Evolutionary conservation across 2,797 vertebrate genomes (phyloP).

Genomic region (Sparus aurata): DNA sequence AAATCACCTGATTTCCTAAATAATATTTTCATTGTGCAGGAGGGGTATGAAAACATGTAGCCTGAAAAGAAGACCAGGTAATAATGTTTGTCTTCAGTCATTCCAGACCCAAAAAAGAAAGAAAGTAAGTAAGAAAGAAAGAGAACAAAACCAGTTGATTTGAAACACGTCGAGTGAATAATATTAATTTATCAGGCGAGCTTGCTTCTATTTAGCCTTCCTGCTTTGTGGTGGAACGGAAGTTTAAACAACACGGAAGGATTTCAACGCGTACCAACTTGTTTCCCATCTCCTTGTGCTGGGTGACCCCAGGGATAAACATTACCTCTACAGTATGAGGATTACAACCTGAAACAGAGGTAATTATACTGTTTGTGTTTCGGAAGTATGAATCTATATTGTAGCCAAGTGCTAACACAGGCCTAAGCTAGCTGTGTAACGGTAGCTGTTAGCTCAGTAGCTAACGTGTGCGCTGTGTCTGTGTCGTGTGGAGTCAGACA

Average conservation of each 20-base stretch:
- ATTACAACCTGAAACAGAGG: conserved; percentile 13
- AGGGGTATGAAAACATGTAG: too few relatives aligned
- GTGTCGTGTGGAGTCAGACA: background rate
- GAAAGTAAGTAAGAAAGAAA: too few relatives aligned
- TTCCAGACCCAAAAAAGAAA: too few relatives aligned
- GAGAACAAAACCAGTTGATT: too few relatives aligned
- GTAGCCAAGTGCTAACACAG: background rate
- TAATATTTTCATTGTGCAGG: too few relatives aligned
- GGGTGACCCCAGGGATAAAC: conserved; percentile 14
- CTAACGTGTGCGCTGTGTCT: background rate
- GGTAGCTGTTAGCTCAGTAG: background rate
- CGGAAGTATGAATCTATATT: background rate
- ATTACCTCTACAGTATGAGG: background rate
- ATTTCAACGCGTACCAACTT: conserved; percentile 33
- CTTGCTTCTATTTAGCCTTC: rapidly evolving
- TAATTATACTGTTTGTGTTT: background rate
- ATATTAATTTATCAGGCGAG: background rate
- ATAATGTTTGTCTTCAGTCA: too few relatives aligned
- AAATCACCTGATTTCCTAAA: too few relatives aligned
- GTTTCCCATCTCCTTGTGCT: rapidly evolving
- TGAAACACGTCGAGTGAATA: too few relatives aligned
- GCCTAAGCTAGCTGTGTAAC: background rate
- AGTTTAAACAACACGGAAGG: conserved; percentile 45
- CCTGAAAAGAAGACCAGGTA: too few relatives aligned
- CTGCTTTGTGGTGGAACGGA: conserved; percentile 40